Evolutionary conservation across 2,113 vertebrate species (phyloP).

Genomic region (Ardeotis arabs): DNA sequence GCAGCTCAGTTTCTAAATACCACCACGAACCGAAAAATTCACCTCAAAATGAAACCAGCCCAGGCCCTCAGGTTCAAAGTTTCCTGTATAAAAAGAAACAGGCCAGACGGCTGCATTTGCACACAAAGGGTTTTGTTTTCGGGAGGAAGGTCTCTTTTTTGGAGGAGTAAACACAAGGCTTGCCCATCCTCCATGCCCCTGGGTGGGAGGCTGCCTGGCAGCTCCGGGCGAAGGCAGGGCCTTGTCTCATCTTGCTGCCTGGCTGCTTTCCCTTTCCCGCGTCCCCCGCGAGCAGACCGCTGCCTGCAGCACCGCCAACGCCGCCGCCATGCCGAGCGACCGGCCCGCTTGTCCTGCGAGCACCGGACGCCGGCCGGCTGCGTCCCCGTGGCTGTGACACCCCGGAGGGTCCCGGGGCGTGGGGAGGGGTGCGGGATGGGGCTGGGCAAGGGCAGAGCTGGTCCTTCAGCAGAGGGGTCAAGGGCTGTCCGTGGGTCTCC

Average conservation of each 20-base stretch:
- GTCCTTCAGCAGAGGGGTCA: neutral
- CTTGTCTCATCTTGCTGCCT: neutral
- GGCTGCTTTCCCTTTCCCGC: neutral
- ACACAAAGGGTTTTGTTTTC: slow-evolving; percentile 46
- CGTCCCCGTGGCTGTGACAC: rapidly evolving
- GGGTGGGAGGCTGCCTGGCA: neutral
- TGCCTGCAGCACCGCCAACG: neutral
- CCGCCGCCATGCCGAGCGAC: rapidly evolving
- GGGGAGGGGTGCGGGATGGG: neutral
- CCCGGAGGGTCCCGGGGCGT: rapidly evolving
- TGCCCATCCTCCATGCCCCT: neutral
- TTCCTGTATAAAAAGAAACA: slow-evolving; percentile 39
- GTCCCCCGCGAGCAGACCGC: neutral
- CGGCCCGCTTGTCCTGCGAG: rapidly evolving
- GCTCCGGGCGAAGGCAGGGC: neutral
- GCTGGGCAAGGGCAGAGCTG: neutral
- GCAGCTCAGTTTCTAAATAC: neutral
- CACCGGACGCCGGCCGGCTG: rapidly evolving
- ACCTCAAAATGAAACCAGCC: neutral
- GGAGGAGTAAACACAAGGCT: slow-evolving; percentile 30
- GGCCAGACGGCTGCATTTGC: neutral
- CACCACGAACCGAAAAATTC: neutral
- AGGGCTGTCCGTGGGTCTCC: rapidly evolving
- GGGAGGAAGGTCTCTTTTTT: slow-evolving; percentile 3
- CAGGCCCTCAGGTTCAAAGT: neutral